These are phyloP conservation scores for Dynastes grantii DNA, from an alignment of 2,888 invertebrate species.

Conservation along the genomic window DNA sequence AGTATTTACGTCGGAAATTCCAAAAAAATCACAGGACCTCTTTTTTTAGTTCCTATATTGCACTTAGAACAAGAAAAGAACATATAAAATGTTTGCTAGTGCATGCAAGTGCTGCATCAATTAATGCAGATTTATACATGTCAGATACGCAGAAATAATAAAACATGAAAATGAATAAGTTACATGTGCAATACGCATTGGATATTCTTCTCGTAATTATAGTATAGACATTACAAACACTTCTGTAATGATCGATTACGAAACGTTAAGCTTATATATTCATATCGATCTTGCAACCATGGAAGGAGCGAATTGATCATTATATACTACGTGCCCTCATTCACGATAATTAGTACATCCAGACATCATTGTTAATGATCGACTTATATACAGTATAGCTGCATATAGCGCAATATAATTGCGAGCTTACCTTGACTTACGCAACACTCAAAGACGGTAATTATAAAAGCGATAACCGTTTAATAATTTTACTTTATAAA, in stretches of 20 bases:
- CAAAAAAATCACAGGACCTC: too few species aligned
- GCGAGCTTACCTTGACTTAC: conserved; percentile 8
- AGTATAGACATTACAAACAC: conserved; percentile 1
- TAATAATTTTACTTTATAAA: conserved; percentile 5
- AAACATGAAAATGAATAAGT: too few species aligned
- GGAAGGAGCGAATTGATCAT: not conserved
- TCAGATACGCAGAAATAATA: too few species aligned
- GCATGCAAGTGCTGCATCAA: too few species aligned
- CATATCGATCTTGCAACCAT: not conserved
- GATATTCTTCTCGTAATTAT: not conserved
- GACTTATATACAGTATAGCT: not conserved
- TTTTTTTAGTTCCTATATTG: too few species aligned
- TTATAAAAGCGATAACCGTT: conserved; percentile 13
- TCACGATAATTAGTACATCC: conserved; percentile 8
- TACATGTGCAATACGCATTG: not conserved
- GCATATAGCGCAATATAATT: not conserved
- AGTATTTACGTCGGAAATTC: too few species aligned
- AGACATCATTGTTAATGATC: conserved; percentile 35
- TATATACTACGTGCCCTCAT: not conserved
- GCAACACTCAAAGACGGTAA: not conserved
- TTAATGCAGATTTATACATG: too few species aligned
- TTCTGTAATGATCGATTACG: not conserved
- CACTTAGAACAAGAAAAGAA: too few species aligned
- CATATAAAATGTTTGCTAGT: too few species aligned
- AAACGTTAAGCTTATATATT: not conserved